These are phyloP conservation scores for Chelidonichthys spinosus DNA, from an alignment of 2,797 vertebrate genomes.

Conservation along the genomic window DNA sequence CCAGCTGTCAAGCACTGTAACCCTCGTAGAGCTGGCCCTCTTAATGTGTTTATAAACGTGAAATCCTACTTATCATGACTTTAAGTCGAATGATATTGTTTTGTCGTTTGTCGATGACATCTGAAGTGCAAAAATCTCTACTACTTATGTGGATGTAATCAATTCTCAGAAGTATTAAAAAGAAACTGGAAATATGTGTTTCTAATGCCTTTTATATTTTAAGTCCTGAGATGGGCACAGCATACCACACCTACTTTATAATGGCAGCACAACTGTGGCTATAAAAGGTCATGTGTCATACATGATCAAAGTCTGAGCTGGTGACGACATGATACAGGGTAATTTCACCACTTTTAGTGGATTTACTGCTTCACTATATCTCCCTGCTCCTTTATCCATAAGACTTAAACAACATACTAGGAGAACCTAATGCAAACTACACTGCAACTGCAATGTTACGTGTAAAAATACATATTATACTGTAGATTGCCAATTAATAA, in stretches of 20 bases:
- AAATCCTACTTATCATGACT: too few relatives aligned
- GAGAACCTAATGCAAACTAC: neutral
- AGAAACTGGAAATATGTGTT: neutral
- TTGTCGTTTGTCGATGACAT: neutral
- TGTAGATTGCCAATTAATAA: neutral
- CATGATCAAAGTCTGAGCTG: slow-evolving; percentile 1
- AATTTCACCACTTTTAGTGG: neutral
- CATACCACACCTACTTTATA: neutral
- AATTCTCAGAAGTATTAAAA: neutral
- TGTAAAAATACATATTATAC: neutral
- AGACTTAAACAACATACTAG: neutral
- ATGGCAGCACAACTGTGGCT: neutral
- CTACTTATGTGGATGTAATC: too few relatives aligned
- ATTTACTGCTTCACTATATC: neutral
- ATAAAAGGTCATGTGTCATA: neutral
- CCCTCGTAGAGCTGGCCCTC: too few relatives aligned
- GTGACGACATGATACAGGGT: slow-evolving; percentile 5
- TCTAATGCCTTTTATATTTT: neutral
- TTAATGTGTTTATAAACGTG: too few relatives aligned
- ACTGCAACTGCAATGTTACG: neutral
- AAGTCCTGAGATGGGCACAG: neutral
- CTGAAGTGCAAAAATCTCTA: neutral
- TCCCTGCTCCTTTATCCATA: neutral
- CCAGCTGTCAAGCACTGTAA: neutral
- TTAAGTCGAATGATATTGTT: too few relatives aligned